Base-by-base conservation (phyloP, 2,888 invertebrate species). In the Blastobasis lacticolella region DNA sequence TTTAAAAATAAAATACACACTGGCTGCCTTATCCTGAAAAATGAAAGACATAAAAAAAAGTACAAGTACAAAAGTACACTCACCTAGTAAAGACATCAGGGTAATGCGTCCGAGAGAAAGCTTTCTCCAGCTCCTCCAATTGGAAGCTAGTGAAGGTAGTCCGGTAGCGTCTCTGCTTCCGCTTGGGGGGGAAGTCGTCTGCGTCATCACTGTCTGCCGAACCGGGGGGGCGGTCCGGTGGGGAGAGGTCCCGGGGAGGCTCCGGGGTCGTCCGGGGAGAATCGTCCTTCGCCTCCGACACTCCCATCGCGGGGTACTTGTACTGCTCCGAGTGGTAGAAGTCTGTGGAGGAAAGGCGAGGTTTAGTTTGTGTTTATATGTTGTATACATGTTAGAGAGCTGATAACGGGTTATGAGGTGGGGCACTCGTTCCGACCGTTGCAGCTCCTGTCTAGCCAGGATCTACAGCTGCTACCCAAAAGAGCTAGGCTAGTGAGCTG, bases 71-170 rank as follows among this genome's bases (percentile, higher is more conserved):
- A 4, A 23, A 37, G 4, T 10, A n/a, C 23, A 63, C 88, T 85
- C 71, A 96, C 96, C 96, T 94, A 45, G 98, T 98, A 85, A 98
- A 98, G 4, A 98, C 98, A 81, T 98, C 98, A 41, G 98, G 98
- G 78, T 98, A 98, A 81, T 98, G 98, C 9, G 98, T 98, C 74
- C 97, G 94, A 3, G 97, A 95, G 86, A 98, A 98, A 0, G 98
- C 97, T 75, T 98, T 98, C 83, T 98, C 98, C 66, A 98, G 82
- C 78, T 98, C 98, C 78, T 98, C 98, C 61, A 98, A 89, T 80
- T 98, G 96, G 73, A 95, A 97, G 71, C 96, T 96, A 46, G 97
- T 97, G 81, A 97, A 97, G 38, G 97, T 97, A n/a, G 97, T 97
- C 59, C 97, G 90, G 76, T 97, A 97, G 46, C 97, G 88, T 6